Evolutionary conservation across 2,113 vertebrate genomes (phyloP), one percentile per base, ranked within the genome.

Genomic region (Silurus meridionalis): DNA sequence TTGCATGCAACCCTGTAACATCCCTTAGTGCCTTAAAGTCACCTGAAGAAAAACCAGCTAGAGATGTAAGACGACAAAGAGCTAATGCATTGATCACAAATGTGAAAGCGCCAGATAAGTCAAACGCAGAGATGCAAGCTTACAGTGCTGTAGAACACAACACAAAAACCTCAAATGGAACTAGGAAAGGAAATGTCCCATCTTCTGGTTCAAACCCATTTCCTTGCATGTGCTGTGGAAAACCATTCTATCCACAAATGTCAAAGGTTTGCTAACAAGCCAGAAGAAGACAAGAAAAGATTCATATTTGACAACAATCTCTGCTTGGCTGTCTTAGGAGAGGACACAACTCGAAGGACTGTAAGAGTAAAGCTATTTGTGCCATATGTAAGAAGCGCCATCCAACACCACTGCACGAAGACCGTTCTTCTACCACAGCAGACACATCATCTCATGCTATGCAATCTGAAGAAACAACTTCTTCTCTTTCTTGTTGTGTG

Each of bases 201-300:
- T 9, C 21, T n/a, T 60, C 17, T 3, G 1, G 17, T 19, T 63
- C 63, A 66, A 66, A 66, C n/a, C n/a, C 63, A 11, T 9, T 66
- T 10, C 5, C 23, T 11, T 66, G 64, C 64, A n/a, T 63, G 14
- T 88, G 46, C 52, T 91, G 88, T 89, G 91, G 82, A 91, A 84
- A 74, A 50, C 9, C 89, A 91, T 28, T 89, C 82, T 55, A 88
- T 90, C 0, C 58, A 89, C 82, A 91, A 89, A 77, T 90, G 89
- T 28, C 66, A 89, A 28, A 83, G 8, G 15, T 86, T 90, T 37
- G 23, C 25, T 37, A 67, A 13, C 1, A 82, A 67, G 25, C 37
- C 69, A 17, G 55, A 79, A 23, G 83, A 83, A 3, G 87, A 90
- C 15, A 88, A 83, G 57, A 89, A 17, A 72, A 87, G 14, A 46